Base-by-base conservation (phyloP, 2,113 vertebrate species). In the Micromys minutus region DNA sequence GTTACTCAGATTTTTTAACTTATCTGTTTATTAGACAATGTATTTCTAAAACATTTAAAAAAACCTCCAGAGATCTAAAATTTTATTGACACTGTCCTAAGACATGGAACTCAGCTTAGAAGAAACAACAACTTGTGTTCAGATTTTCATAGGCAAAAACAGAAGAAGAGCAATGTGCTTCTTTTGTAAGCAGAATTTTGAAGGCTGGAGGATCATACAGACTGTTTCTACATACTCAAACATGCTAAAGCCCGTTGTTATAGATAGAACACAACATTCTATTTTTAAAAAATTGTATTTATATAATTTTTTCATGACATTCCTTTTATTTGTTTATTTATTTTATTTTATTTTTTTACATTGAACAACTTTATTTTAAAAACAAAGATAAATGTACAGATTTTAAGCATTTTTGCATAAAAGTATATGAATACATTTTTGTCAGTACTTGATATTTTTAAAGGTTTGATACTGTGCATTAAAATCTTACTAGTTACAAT, bases 41-140 rank as follows among this genome's bases (percentile, higher is more conserved):
- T 89, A 80, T 92, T 84, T 86, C 74, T 94, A 29, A 88, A 71
- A 22, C 45, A 52, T 71, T 88, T 31, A 8, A 34, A 57, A 34
- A 34, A 57, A 22, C 21, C 74, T 75, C 42, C 8, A 57, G 19
- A 36, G 90, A 91, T 93, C 45, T 94, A 96, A 95, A 63, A 59
- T 88, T 90, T 96, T 96, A 76, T 95, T 96, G 80, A 95, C 88
- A 69, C 39, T 93, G 95, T 91, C 17, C 80, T 59, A 92, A 95
- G 90, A 95, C 59, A 79, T 22, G 89, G 74, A 96, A 89, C 59
- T 89, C 71, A 83, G 34, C 63, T 98, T 69, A 94, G 80, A 90
- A 84, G 42, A 77, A 47, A 34, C 15, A 17, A 93, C 36, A 10
- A 57, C 87, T 95, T 90, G 87, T 90, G 95, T 92, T 39, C 31